Evolutionary conservation across 2,797 vertebrate genomes (phyloP).

Genomic region (Sebastes iracundus): DNA sequence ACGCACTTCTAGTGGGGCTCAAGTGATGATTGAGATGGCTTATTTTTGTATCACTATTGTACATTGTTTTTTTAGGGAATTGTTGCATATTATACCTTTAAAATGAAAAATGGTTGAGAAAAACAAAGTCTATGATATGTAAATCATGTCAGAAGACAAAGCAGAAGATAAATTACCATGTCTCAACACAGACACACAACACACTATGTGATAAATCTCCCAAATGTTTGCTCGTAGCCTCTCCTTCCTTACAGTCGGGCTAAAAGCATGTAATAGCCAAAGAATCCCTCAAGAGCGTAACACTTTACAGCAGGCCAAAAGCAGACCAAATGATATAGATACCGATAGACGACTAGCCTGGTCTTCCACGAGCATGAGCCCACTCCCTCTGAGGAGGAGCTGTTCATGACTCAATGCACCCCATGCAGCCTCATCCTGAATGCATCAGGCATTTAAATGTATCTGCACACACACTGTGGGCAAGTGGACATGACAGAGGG

Average conservation of each 20-base stretch:
- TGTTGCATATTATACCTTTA: no score
- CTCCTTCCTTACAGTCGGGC: not conserved
- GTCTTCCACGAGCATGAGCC: conserved; percentile 27
- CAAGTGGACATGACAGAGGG: conserved; percentile 47
- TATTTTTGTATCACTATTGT: no score
- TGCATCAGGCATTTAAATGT: conserved; percentile 64
- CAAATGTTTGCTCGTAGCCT: not conserved
- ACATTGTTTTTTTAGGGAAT: no score
- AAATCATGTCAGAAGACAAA: not conserved
- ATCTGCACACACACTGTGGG: conserved; percentile 43
- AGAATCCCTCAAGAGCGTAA: not conserved
- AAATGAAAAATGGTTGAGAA: not conserved
- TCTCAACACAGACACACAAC: not conserved
- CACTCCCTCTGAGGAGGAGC: conserved; percentile 44
- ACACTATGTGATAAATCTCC: not conserved
- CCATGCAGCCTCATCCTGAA: conserved; percentile 61
- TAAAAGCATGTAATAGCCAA: not conserved
- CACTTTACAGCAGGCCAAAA: conserved; percentile 7
- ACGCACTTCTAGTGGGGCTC: no score
- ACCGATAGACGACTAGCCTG: not conserved
- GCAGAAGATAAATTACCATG: not conserved
- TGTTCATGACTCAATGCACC: conserved; percentile 54
- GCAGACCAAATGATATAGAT: conserved; percentile 7
- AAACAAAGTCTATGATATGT: not conserved
- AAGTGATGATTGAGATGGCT: no score